phyloP scores from a whole-genome alignment of 2,797 vertebrate species.

The Todus mexicanus region DNA sequence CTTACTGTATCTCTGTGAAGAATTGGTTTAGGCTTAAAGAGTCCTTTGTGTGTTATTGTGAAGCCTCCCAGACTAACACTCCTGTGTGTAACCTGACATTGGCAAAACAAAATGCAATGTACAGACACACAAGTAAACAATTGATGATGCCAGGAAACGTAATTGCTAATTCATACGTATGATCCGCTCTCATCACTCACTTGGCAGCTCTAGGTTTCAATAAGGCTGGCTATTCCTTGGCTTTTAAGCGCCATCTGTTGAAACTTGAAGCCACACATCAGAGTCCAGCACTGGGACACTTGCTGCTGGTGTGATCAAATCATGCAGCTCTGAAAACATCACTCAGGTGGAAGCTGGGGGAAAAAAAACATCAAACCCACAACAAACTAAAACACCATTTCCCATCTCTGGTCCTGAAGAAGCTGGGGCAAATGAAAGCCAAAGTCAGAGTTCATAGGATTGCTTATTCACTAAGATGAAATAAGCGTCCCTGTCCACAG shows the following conservation, averaged over 20 bases:
- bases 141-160: not conserved
- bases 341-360: not conserved
- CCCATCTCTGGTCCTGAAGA: not conserved
- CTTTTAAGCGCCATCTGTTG: not conserved
- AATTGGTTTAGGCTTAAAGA: not conserved
- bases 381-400: not conserved
- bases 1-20: not conserved
- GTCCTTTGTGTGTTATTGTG: not conserved
- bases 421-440: not conserved
- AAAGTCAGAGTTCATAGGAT: conserved; percentile 81
- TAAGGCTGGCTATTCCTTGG: not conserved
- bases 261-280: not conserved
- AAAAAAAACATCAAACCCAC: not conserved
- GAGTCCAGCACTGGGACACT: not conserved
- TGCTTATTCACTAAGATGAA: conserved; percentile 87
- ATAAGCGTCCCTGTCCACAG: conserved; percentile 83
- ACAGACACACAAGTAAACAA: not conserved
- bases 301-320: too few species aligned
- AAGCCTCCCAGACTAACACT: not conserved
- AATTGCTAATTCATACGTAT: not conserved
- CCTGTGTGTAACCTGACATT: not conserved
- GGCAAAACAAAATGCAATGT: not conserved
- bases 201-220: not conserved
- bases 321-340: rapidly evolving
- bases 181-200: not conserved